phyloP scores from a whole-genome alignment of 2,113 vertebrate genomes.

The Microtus pennsylvanicus region DNA sequence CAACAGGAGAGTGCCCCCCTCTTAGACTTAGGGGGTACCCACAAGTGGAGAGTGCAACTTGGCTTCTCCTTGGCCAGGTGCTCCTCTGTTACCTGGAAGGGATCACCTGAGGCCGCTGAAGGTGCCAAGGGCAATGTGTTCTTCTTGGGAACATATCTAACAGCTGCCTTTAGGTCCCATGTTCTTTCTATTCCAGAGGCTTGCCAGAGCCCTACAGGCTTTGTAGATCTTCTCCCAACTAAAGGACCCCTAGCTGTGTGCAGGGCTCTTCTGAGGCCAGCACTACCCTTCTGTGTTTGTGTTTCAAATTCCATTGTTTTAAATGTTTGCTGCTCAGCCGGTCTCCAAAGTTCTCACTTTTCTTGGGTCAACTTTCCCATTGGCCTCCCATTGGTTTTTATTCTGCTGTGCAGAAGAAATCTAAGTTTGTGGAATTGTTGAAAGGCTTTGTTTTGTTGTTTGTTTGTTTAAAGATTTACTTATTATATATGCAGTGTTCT shows the following conservation, averaged over 20 bases:
- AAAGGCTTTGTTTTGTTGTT: neutral
- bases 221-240: conserved; percentile 22
- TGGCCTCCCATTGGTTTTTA: neutral
- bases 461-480: no score
- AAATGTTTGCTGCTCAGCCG: conserved; percentile 54
- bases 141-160: neutral
- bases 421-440: neutral
- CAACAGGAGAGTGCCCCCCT: neutral
- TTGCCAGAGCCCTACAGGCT: neutral
- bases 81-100: neutral
- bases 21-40: neutral
- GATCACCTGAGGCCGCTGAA: neutral
- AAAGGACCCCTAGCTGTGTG: conserved; percentile 31
- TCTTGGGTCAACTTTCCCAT: neutral
- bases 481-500: no score
- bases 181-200: conserved; percentile 57
- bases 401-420: neutral
- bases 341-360: conserved; percentile 14
- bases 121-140: neutral
- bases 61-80: neutral
- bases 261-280: conserved; percentile 10
- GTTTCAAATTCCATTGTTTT: conserved; percentile 66
- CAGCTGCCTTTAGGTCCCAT: neutral
- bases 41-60: neutral
- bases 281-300: conserved; percentile 64